These are phyloP conservation scores for Hemicordylus capensis DNA, from an alignment of 2,113 vertebrate species.

Conservation along the genomic window DNA sequence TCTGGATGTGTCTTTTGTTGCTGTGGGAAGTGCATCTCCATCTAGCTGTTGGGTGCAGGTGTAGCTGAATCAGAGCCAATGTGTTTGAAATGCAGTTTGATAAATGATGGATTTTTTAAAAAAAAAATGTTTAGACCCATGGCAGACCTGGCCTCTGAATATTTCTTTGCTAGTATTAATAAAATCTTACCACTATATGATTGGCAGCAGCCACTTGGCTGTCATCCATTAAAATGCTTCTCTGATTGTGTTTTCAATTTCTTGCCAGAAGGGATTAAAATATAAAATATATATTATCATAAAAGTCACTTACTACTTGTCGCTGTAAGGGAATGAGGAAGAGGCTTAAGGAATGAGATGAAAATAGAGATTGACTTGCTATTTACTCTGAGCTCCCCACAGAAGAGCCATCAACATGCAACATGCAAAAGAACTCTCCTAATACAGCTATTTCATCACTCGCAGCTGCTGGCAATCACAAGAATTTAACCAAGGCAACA, in stretches of 20 bases:
- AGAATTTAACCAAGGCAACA: background rate
- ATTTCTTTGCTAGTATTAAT: background rate
- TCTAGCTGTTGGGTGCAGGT: background rate
- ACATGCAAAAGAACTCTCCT: background rate
- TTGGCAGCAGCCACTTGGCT: background rate
- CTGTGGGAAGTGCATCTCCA: no score
- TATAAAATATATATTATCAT: background rate
- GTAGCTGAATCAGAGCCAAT: background rate
- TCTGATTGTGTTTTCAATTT: background rate
- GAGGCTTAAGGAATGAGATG: background rate
- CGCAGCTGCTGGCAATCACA: background rate
- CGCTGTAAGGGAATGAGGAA: background rate
- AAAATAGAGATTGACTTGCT: conserved; percentile 6
- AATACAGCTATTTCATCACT: background rate
- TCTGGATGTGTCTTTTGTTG: background rate
- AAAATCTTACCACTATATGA: background rate
- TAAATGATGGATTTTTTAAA: background rate
- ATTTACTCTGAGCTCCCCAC: background rate
- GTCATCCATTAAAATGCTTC: background rate
- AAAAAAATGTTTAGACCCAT: background rate
- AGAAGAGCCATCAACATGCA: background rate
- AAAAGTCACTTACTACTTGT: background rate
- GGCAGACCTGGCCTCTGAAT: background rate
- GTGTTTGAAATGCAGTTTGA: background rate
- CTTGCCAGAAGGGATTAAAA: background rate